A percentile compares a stretch with the other conserved stretches of the same genome.
These are phyloP conservation scores for Leptinotarsa rubiginosa DNA, from an alignment of 2,888 invertebrate species.

Conservation along the genomic window DNA sequence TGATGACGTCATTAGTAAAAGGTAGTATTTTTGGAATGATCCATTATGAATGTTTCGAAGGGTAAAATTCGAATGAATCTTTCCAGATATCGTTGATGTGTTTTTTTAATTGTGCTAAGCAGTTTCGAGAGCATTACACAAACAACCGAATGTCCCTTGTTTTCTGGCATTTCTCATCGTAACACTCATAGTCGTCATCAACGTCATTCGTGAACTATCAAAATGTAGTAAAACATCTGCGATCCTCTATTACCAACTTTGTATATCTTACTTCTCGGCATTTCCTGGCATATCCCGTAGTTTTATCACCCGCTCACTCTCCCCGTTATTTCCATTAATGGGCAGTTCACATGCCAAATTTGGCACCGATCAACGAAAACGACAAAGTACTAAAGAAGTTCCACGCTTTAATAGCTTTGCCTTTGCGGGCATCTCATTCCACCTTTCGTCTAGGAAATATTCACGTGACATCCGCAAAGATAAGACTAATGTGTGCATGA, in stretches of 20 bases:
- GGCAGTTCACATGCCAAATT: constrained; percentile 40
- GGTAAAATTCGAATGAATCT: too few relatives aligned
- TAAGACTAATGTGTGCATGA: constrained; percentile 18
- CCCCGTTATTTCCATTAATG: constrained; percentile 43
- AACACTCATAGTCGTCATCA: neutral
- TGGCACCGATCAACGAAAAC: constrained; percentile 46
- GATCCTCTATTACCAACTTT: neutral
- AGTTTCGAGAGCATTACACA: too few relatives aligned
- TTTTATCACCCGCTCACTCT: constrained; percentile 26
- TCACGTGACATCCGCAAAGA: constrained; percentile 5
- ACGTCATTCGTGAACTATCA: neutral
- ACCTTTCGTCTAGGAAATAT: constrained; percentile 3
- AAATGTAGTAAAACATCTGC: constrained; percentile 8
- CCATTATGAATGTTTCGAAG: too few relatives aligned
- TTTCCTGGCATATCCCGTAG: constrained; percentile 18
- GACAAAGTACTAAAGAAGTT: constrained; percentile 19
- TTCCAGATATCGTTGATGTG: too few relatives aligned
- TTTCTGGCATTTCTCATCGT: neutral
- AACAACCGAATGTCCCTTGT: neutral
- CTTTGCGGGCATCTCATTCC: constrained; percentile 10
- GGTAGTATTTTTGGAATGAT: too few relatives aligned
- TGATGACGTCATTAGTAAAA: too few relatives aligned
- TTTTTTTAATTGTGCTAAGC: too few relatives aligned
- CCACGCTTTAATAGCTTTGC: constrained; percentile 15
- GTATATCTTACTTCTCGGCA: constrained; percentile 17